Conservation (phyloP, 1,140 invertebrate genomes). For the Spodoptera litura region DNA sequence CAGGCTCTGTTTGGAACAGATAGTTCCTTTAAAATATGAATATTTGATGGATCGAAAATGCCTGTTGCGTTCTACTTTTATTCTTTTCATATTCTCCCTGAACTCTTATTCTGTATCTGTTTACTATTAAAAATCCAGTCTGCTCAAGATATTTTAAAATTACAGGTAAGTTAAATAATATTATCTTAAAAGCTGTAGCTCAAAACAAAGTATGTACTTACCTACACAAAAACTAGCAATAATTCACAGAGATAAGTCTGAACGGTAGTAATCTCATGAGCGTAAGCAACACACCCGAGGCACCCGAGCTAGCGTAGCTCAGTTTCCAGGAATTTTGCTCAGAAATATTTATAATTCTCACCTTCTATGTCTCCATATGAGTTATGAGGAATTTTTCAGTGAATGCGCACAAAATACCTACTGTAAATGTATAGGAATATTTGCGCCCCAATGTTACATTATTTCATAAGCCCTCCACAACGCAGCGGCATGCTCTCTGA, state of each 20-base stretch:
- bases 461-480: conserved; percentile 66
- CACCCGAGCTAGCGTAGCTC: conserved; percentile 28
- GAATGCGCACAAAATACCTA: conserved; percentile 47
- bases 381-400: conserved; percentile 57
- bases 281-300: conserved; percentile 46
- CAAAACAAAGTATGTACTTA: conserved; percentile 21
- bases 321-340: conserved; percentile 39
- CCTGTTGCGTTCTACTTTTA: too few relatives aligned
- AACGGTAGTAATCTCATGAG: conserved; percentile 44
- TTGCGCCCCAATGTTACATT: conserved; percentile 57
- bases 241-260: conserved; percentile 45
- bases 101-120: too few relatives aligned
- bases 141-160: neutral
- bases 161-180: neutral
- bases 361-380: conserved; percentile 53
- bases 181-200: conserved; percentile 1
- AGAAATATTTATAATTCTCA: conserved; percentile 57
- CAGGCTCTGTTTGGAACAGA: neutral
- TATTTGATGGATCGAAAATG: too few relatives aligned
- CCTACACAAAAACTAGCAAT: conserved; percentile 43
- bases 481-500: conserved; percentile 54
- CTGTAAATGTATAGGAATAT: conserved; percentile 44
- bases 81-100: too few relatives aligned
- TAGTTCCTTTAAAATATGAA: conserved; percentile 3
- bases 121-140: too few relatives aligned